Conservation (phyloP, 2,888 invertebrate genomes). For the Chrysolina americana region DNA sequence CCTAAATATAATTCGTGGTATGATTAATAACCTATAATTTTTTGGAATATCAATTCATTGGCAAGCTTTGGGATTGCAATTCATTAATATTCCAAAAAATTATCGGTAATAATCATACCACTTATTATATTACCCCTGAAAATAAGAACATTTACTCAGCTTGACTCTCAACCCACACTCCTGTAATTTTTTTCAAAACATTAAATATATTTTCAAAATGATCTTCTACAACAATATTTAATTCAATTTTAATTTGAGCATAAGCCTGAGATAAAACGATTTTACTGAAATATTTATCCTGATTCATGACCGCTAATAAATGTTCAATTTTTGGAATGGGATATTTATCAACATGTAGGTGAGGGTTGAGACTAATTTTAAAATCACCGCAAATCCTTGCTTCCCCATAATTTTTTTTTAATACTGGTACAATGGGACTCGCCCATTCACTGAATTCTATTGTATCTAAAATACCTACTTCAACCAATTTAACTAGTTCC, state of each 20-base stretch:
- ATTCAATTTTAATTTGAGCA: conserved; percentile 43
- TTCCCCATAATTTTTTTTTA: conserved; percentile 23
- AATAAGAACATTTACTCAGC: conserved; percentile 53
- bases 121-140: too few species aligned
- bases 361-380: conserved; percentile 15
- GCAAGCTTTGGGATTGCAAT: too few species aligned
- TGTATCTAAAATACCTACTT: conserved; percentile 24
- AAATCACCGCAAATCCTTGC: conserved; percentile 5
- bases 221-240: conserved; percentile 28
- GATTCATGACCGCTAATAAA: conserved; percentile 26
- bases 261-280: conserved; percentile 37
- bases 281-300: conserved; percentile 36
- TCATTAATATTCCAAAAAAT: too few species aligned
- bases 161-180: conserved; percentile 46
- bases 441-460: conserved; percentile 39
- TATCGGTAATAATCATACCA: too few species aligned
- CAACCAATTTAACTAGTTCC: conserved; percentile 24
- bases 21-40: too few species aligned
- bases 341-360: conserved; percentile 38
- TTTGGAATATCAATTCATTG: too few species aligned
- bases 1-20: too few species aligned
- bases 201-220: conserved; percentile 39
- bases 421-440: conserved; percentile 33
- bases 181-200: conserved; percentile 41
- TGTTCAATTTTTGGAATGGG: conserved; percentile 45